Evolutionary conservation across 2,888 invertebrate genomes (phyloP).

Genomic region (Cecidostiba fungosa): DNA sequence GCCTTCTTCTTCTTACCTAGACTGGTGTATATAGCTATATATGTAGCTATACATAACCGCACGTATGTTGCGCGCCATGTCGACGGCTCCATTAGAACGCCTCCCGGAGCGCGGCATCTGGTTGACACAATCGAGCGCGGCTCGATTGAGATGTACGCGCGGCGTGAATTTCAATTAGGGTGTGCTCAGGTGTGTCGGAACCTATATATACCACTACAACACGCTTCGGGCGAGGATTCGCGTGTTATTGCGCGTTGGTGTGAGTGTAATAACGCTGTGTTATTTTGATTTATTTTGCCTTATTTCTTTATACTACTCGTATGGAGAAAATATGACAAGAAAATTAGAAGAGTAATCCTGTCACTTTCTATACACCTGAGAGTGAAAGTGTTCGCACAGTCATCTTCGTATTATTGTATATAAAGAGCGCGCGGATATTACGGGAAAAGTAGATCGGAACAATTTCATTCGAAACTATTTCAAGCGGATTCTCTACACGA

Average conservation of each 20-base stretch:
- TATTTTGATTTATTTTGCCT: not conserved
- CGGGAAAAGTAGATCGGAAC: not conserved
- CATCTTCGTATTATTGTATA: not conserved
- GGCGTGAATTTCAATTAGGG: conserved; percentile 46
- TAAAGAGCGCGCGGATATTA: not conserved
- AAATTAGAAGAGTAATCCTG: not conserved
- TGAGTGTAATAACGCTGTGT: not conserved
- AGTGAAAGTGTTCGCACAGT: not conserved
- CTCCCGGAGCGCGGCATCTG: not conserved
- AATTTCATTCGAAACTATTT: not conserved
- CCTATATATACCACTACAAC: not conserved
- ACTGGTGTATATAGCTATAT: not conserved
- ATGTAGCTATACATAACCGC: not conserved
- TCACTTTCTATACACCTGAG: not conserved
- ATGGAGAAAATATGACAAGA: not conserved
- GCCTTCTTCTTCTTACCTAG: not conserved
- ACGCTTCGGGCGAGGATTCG: not conserved
- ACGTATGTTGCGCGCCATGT: not conserved
- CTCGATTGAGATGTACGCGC: conserved; percentile 18
- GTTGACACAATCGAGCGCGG: conserved; percentile 5
- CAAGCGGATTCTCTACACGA: not conserved
- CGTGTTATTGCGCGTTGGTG: not conserved
- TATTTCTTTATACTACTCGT: not conserved
- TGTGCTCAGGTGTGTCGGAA: not conserved
- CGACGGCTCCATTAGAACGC: not conserved